Evolutionary conservation across 1,140 invertebrate genomes (phyloP).

Genomic region (Bactericera cockerelli): DNA sequence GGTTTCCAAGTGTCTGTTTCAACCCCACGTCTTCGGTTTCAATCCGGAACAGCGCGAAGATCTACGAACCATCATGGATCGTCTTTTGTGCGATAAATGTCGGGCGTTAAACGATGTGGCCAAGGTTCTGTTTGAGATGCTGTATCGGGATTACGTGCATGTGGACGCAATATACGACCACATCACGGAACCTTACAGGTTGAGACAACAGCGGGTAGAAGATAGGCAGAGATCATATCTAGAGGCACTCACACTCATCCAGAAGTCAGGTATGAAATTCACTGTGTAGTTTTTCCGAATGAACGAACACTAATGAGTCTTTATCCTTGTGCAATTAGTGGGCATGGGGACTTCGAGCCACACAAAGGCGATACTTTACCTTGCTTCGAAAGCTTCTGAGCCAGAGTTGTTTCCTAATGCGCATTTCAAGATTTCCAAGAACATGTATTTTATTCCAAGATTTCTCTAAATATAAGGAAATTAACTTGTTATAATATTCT

Average conservation of each 20-base stretch:
- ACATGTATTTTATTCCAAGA: too few relatives aligned
- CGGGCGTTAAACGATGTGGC: neutral
- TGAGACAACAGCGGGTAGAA: neutral
- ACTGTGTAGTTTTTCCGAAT: too few relatives aligned
- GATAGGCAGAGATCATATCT: neutral
- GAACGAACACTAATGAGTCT: too few relatives aligned
- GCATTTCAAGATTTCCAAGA: too few relatives aligned
- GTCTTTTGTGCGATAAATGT: neutral
- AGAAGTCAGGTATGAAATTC: slow-evolving; percentile 6
- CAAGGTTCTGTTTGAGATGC: neutral
- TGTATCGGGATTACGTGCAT: neutral
- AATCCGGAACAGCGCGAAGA: neutral
- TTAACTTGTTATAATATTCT: too few relatives aligned
- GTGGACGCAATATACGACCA: neutral
- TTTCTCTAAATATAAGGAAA: too few relatives aligned
- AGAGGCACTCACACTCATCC: neutral
- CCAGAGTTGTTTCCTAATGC: too few relatives aligned
- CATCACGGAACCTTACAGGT: neutral
- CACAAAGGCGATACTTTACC: too few relatives aligned
- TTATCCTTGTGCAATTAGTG: too few relatives aligned
- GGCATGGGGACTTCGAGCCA: too few relatives aligned
- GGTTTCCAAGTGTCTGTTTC: neutral
- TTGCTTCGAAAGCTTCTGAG: too few relatives aligned
- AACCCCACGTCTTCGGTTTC: neutral
- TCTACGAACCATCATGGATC: neutral